Base-by-base conservation (phyloP, 2,888 invertebrate genomes). In the Caenorhabditis sp. region DNA sequence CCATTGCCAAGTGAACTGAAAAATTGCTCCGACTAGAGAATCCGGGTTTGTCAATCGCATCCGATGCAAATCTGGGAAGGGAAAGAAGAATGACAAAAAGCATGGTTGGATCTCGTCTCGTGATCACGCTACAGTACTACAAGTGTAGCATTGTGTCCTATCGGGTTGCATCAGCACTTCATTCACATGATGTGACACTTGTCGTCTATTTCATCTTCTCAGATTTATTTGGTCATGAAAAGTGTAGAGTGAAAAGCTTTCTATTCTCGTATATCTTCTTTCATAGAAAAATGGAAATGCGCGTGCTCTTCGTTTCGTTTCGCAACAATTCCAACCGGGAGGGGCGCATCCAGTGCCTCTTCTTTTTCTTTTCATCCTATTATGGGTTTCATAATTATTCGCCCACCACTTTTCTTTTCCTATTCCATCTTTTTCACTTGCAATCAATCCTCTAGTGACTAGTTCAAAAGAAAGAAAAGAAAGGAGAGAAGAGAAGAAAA, bases 261-360 rank as follows among this genome's bases (percentile, higher is more conserved):
- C 64, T 56, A 72, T 65, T 51, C 72, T 58, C 58, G 67, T 74
- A 74, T 74, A 65, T 74, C 74, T 74, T 74, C 65, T 74, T 74
- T 65, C 65, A 74, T 60, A 74, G 56, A 64, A 72, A 47, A 22
- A 44, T 56, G 55, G 18, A 37, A 13, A 40, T 11, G 40, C 44
- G 71, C 64, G 24, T 32, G 28, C 44, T n/a, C 18, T 47, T 47
- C 47, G 20, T 47, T 64, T 44, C 40, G 56, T 47, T 56, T 55
- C 22, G 72, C 64, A 64, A 72, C 72, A 72, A 62, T 71, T 71
- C 61, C 47, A 35, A 53, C 44, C 20, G 28, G 50, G n/a, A 26
- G 53, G 56, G 26, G 37, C 60, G 51, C 51, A 24, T 69, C 60
- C 61, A 20, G 20, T 51, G 26, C 18, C 26, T 28, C 24, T 20